Conservation (phyloP, 1,140 invertebrate species). For the Drosophila sproati region DNA sequence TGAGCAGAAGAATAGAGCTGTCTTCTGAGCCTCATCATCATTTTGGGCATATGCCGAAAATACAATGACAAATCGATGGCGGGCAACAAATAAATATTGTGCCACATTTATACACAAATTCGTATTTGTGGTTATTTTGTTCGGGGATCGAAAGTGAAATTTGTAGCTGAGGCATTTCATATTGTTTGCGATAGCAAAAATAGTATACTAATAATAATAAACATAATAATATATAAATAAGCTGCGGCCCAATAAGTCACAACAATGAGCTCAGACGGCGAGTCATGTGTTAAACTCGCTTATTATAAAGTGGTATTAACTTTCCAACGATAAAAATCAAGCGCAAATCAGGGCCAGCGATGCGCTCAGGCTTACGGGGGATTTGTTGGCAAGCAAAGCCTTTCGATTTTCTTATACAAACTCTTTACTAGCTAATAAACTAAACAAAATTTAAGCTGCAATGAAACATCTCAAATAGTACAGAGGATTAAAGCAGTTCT, state of each 20-base stretch:
- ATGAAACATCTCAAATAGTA: neutral
- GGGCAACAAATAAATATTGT: slow-evolving; percentile 65
- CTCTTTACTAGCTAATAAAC: slow-evolving; percentile 7
- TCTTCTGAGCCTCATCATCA: slow-evolving; percentile 51
- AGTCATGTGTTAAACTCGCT: slow-evolving; percentile 12
- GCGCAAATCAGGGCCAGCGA: slow-evolving; percentile 26
- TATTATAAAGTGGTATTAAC: slow-evolving; percentile 33
- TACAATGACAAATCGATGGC: slow-evolving; percentile 59
- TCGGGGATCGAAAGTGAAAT: slow-evolving; percentile 67
- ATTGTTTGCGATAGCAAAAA: slow-evolving; percentile 43
- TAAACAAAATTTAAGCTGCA: neutral
- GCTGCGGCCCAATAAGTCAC: slow-evolving; percentile 62
- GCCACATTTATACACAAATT: slow-evolving; percentile 65
- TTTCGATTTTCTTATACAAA: slow-evolving; percentile 24
- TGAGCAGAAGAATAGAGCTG: slow-evolving; percentile 20
- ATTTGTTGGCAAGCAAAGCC: slow-evolving; percentile 19
- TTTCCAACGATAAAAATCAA: slow-evolving; percentile 47
- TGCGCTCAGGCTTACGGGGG: slow-evolving; percentile 6
- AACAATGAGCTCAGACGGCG: slow-evolving; percentile 45
- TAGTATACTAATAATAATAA: slow-evolving; percentile 18
- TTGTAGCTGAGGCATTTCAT: slow-evolving; percentile 7
- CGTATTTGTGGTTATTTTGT: slow-evolving; percentile 37
- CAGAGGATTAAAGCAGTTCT: too few relatives aligned
- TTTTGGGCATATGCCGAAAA: slow-evolving; percentile 34
- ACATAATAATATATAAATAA: slow-evolving; percentile 59